phyloP scores from a whole-genome alignment of 2,888 invertebrate genomes.

The Xestia rhomboidea region DNA sequence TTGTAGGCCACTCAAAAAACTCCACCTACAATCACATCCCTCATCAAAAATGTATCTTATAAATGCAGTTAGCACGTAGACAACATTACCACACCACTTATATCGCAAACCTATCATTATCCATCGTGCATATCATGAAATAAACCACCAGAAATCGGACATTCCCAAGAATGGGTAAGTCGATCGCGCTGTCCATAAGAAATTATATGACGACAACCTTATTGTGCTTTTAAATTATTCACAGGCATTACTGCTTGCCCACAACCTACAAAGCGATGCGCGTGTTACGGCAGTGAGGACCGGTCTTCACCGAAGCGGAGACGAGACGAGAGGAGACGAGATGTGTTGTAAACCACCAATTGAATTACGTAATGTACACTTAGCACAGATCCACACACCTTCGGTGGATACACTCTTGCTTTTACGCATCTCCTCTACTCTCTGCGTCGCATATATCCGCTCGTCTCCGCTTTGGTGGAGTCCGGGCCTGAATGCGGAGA shows the following conservation, averaged over 20 bases:
- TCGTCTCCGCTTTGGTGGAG: too few species aligned
- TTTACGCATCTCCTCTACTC: background rate
- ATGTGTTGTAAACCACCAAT: too few species aligned
- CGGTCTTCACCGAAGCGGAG: background rate
- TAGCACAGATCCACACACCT: too few species aligned
- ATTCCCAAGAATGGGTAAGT: slow-evolving; percentile 42
- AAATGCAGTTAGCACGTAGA: slow-evolving; percentile 17
- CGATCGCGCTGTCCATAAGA: slow-evolving; percentile 40
- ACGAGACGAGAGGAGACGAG: background rate
- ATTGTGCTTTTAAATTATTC: slow-evolving; percentile 56
- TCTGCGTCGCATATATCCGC: too few species aligned
- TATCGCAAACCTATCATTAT: slow-evolving; percentile 43
- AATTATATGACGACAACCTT: slow-evolving; percentile 59
- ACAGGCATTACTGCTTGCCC: background rate
- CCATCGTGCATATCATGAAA: slow-evolving; percentile 30
- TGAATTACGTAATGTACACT: too few species aligned
- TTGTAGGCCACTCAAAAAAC: background rate
- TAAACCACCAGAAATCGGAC: slow-evolving; percentile 27
- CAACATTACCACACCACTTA: slow-evolving; percentile 22
- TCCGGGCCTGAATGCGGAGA: background rate
- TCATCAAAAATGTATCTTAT: slow-evolving; percentile 29
- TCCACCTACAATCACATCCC: slow-evolving; percentile 1
- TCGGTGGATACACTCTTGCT: too few species aligned
- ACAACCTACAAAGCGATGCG: background rate
- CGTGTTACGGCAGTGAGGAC: background rate